Base-by-base conservation (phyloP, 1,140 invertebrate genomes). In the Papilio polyxenes region DNA sequence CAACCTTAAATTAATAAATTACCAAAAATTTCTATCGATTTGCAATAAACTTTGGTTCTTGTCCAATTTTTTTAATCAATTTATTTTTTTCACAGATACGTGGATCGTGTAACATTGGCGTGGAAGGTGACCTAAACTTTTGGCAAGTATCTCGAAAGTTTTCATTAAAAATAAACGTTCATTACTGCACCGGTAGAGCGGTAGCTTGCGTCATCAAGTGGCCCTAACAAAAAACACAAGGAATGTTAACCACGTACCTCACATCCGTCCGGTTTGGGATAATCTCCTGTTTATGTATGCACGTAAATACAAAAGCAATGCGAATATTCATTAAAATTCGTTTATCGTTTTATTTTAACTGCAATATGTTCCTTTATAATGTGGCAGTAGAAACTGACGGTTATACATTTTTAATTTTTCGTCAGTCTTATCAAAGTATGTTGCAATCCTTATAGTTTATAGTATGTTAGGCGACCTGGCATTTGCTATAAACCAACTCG, bases 51-150 rank as follows among this genome's bases (percentile, higher is more conserved):
- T 31, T 31, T 31, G 23, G 23, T 31, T 31, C 23, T 31, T 31
- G 23, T 31, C 2, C 23, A 31, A 31, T 1, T 31, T 31, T 31
- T 31, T 31, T 1, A 31, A 59, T 44, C n/a, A n/a, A 75, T 65
- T 78, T 11, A 81, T 77, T 77, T 85, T 20, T 0, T 11, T 85
- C 84, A 31, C 85, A 85, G 85, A 85, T 82, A 59, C 83, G 80
- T 13, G 69, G 69, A 81, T 77, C 81, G 80, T 15, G 69, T 83
- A 69, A 40, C 53, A 82, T 84, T 82, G 62, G 49, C 79, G 69
- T 78, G 82, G 74, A 84, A 83, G 81, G 80, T 83, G 83, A 83
- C 83, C 82, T 82, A 79, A 86, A 83, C 76, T 82, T 82, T 81
- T 81, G 83, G 85, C 85, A 80, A 86, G 85, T 75, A 62, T 53